phyloP scores from a whole-genome alignment of 2,888 invertebrate genomes.

The Arrhopalites spinosus region DNA sequence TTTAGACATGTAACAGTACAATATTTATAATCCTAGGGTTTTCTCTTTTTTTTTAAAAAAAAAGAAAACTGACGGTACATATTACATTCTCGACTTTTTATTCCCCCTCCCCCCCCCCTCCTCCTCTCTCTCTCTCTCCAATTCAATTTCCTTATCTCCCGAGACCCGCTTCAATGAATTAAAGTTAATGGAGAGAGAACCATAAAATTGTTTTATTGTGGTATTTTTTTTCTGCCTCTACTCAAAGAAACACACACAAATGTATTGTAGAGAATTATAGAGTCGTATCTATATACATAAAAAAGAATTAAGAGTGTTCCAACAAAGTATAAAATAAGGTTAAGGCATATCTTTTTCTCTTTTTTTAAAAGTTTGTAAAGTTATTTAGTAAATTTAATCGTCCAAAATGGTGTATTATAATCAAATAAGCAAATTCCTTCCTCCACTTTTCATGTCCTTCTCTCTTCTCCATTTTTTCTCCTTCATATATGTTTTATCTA shows the following conservation, averaged over 20 bases:
- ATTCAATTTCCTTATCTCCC: conserved; percentile 21
- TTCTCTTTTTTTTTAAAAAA: no score
- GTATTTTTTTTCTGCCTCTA: background rate
- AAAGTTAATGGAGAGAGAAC: conserved; percentile 25
- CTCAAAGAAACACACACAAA: no score
- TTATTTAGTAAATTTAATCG: conserved; percentile 21
- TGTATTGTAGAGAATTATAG: no score
- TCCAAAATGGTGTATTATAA: conserved; percentile 11
- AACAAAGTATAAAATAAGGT: background rate
- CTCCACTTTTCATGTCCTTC: no score
- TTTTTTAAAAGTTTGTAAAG: no score
- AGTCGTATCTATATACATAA: background rate
- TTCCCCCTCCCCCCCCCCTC: background rate
- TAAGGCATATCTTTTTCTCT: no score
- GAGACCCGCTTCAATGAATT: conserved; percentile 24
- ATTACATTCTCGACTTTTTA: no score
- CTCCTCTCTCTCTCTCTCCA: background rate
- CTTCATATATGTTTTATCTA: no score
- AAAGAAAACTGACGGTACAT: background rate
- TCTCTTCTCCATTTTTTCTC: no score
- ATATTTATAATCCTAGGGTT: no score
- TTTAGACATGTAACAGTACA: background rate
- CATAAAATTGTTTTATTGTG: conserved; percentile 22
- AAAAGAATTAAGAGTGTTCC: background rate
- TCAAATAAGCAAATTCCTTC: conserved; percentile 18